phyloP scores from a whole-genome alignment of 2,113 vertebrate genomes.

The Hepsetus odoe region DNA sequence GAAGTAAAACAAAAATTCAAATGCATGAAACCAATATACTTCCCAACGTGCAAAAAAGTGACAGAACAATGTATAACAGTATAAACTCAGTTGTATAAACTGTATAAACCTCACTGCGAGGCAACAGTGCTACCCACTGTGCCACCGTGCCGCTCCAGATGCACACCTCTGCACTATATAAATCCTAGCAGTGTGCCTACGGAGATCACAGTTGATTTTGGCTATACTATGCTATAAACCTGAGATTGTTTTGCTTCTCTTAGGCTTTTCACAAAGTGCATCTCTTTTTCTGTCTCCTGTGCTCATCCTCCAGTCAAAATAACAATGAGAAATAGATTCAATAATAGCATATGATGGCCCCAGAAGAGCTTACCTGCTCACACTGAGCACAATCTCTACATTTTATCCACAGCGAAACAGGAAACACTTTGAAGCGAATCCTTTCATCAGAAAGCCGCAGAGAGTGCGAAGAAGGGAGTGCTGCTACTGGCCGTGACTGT shows the following conservation, averaged over 20 bases:
- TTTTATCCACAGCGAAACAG: neutral
- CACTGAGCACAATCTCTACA: neutral
- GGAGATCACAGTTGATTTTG: neutral
- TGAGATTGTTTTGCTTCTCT: neutral
- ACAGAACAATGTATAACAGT: neutral
- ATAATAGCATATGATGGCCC: neutral
- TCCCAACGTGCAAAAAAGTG: neutral
- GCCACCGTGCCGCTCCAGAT: too few species aligned
- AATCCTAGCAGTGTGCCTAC: neutral
- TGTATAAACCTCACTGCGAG: too few species aligned
- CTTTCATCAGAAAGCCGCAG: neutral
- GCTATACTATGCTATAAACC: neutral
- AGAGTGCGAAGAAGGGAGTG: neutral
- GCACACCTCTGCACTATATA: neutral
- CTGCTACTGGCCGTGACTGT: neutral
- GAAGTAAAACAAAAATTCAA: neutral
- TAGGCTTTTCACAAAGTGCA: neutral
- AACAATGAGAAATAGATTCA: neutral
- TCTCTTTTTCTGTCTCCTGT: conserved; percentile 8
- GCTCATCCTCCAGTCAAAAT: neutral
- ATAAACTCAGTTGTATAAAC: neutral
- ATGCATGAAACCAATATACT: neutral
- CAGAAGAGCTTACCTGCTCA: neutral
- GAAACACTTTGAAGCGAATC: neutral
- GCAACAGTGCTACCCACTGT: too few species aligned